Base-by-base conservation (phyloP, 2,113 vertebrate species). In the Chiloscyllium plagiosum region DNA sequence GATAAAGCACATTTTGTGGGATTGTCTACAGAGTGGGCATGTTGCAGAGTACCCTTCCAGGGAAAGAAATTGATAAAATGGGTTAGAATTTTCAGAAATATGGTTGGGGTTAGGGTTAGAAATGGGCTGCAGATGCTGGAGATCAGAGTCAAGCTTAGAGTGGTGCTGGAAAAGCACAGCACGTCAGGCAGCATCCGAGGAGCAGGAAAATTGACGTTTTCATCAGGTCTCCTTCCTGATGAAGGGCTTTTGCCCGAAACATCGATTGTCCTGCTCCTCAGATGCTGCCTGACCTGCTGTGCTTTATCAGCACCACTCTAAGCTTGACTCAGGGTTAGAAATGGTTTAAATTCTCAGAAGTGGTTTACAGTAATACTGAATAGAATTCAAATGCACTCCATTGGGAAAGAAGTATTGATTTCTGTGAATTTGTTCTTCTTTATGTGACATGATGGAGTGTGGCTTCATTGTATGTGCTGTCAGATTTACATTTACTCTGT, bases 301-400 rank as follows among this genome's bases (percentile, higher is more conserved):
- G 42, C 42, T 47, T 47, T 47, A 47, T 47, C 42, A 47, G 42
- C 42, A 47, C 42, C 42, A 47, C 42, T 47, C 42, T 47, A 47
- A 47, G 42, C 42, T 47, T 47, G 42, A 47, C 1, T 47, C 42
- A 1, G 42, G 42, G 42, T 47, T 47, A 69, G 86, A 33, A 26
- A 89, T 89, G 26, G 12, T 89, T 89, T 89, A 89, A 89, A 61
- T 26, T 61, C 86, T 89, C 86, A 89, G 10, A 89, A 29, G 86
- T 26, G 33, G 19, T 50, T 86, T 86, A 47, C 22, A 22, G 22
- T 12, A 61, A 89, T 56, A 24, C 24, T 12, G 33, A 61, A 33
- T 89, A 89, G 17, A 56, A 56, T 61, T 89, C 33, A 12, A 56
- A 15, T 33, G 86, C 50, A 15, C 10, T 61, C 24, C 15, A 61